Conservation (phyloP, 2,797 vertebrate genomes). For the Enteromius argenteus region DNA sequence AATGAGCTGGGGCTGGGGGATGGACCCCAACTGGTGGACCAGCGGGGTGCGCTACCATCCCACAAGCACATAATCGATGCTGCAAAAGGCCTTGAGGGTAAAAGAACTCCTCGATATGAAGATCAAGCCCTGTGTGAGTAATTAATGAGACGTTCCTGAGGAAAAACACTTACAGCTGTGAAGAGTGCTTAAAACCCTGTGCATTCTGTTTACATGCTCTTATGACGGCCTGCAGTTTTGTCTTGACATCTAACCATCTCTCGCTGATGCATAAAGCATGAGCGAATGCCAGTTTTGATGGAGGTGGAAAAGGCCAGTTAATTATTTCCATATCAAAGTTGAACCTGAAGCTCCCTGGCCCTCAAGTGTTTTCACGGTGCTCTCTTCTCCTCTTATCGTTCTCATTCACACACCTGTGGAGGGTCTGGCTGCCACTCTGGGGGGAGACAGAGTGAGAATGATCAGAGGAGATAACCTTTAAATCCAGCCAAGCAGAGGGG, state of each 20-base stretch:
- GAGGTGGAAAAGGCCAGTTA: conserved; percentile 47
- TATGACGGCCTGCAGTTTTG: neutral
- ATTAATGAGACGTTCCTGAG: conserved; percentile 31
- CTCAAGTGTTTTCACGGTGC: conserved; percentile 38
- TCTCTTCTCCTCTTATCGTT: conserved; percentile 69
- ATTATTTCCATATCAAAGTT: conserved; percentile 52
- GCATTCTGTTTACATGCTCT: conserved; percentile 33
- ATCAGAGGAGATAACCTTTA: conserved; percentile 80
- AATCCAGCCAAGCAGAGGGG: conserved; percentile 63
- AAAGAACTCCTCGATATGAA: conserved; percentile 59
- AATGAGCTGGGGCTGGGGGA: neutral
- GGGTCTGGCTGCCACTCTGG: conserved; percentile 63
- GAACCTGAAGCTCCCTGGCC: conserved; percentile 44
- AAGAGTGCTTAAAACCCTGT: conserved; percentile 20
- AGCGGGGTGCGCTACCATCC: neutral
- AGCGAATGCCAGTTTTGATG: neutral
- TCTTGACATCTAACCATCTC: neutral
- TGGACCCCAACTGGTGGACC: neutral
- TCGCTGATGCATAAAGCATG: conserved; percentile 25
- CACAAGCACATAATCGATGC: neutral
- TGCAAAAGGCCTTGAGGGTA: neutral
- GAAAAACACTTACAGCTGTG: conserved; percentile 18
- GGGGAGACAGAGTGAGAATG: conserved; percentile 71
- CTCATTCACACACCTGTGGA: conserved; percentile 73
- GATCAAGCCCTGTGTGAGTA: conserved; percentile 32